These are phyloP conservation scores for Heliconius ethilla DNA, from an alignment of 2,888 invertebrate species.

Conservation along the genomic window DNA sequence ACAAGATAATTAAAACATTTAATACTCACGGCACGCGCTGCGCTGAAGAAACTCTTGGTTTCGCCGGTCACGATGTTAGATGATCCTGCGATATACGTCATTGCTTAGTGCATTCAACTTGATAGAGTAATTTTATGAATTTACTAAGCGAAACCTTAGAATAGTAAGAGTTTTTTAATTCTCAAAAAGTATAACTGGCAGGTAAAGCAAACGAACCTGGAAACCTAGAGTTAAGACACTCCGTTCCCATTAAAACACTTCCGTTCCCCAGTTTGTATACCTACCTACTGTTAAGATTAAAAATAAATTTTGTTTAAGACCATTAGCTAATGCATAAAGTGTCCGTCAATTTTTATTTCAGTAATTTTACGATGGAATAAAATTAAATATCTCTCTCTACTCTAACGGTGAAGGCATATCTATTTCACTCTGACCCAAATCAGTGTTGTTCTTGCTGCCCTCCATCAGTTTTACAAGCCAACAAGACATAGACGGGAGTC, in stretches of 20 bases:
- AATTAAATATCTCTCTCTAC: constrained; percentile 36
- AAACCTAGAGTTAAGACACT: too few species aligned
- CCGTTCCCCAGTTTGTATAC: too few species aligned
- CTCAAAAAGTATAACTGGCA: not conserved
- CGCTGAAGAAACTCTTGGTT: constrained; percentile 95
- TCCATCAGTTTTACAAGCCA: constrained; percentile 31
- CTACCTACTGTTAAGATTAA: not conserved
- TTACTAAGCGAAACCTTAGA: not conserved
- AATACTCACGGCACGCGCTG: constrained; percentile 91
- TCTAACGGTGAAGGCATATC: constrained; percentile 36
- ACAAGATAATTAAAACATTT: constrained; percentile 56
- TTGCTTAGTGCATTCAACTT: constrained; percentile 53
- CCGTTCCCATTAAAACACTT: too few species aligned
- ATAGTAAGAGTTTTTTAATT: not conserved
- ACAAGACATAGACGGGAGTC: constrained; percentile 20
- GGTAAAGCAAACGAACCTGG: too few species aligned
- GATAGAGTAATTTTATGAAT: constrained; percentile 1
- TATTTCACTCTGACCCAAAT: constrained; percentile 39
- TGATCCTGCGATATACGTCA: constrained; percentile 83
- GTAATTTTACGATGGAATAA: constrained; percentile 42
- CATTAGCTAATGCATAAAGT: constrained; percentile 17
- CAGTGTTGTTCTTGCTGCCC: constrained; percentile 28
- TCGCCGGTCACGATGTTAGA: constrained; percentile 95
- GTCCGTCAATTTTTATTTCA: constrained; percentile 37
- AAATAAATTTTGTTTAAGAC: not conserved